Evolutionary conservation across 2,888 invertebrate genomes (phyloP).

Genomic region (Machimus atricapillus): DNA sequence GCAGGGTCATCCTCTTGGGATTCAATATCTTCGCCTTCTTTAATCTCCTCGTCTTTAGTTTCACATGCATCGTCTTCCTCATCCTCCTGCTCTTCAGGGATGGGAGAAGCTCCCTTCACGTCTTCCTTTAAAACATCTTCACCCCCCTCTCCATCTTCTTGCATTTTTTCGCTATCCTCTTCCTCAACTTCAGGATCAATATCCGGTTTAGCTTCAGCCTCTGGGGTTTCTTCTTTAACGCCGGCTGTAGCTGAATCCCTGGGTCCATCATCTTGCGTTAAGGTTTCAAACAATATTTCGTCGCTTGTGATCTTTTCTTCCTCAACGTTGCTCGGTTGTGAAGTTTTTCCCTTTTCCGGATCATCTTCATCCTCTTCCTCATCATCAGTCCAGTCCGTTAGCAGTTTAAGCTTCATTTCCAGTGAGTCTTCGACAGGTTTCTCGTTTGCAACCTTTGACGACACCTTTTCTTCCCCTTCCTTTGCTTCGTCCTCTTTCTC

Average conservation of each 20-base stretch:
- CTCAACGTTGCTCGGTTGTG: background rate
- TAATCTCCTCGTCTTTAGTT: background rate
- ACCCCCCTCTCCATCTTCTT: conserved; percentile 8
- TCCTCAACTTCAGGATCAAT: conserved; percentile 14
- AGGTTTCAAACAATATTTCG: conserved; percentile 1
- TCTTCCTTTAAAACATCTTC: conserved; percentile 42
- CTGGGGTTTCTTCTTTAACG: background rate
- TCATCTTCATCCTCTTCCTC: conserved; percentile 57
- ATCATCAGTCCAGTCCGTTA: conserved; percentile 59
- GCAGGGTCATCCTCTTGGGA: conserved; percentile 46
- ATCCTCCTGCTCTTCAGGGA: background rate
- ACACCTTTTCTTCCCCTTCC: background rate
- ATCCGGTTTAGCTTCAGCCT: conserved; percentile 48
- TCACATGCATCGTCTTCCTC: background rate
- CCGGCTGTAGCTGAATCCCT: background rate
- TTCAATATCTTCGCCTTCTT: conserved; percentile 42
- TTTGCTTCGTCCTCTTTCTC: background rate
- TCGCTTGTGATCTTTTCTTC: conserved; percentile 5
- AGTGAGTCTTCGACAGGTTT: background rate
- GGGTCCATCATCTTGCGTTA: background rate
- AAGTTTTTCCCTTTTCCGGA: conserved; percentile 44
- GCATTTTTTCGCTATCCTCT: conserved; percentile 45
- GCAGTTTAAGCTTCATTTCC: conserved; percentile 56
- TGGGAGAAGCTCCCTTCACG: conserved; percentile 41
- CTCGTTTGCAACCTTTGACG: background rate